phyloP scores from a whole-genome alignment of 2,888 invertebrate genomes.

The Crossocerus cetratus region DNA sequence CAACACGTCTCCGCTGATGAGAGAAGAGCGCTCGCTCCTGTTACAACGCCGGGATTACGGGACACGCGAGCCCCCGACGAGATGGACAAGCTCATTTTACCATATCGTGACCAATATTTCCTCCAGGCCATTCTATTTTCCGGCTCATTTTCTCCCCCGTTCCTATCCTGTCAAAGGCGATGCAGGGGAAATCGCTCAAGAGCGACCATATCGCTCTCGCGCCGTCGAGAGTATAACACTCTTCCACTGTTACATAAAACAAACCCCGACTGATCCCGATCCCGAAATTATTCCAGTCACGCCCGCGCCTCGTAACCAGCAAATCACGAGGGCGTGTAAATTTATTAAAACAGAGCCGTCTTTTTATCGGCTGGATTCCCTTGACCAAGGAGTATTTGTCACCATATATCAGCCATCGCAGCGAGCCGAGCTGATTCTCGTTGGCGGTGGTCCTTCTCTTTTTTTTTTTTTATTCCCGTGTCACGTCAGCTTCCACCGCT shows the following conservation, averaged over 20 bases:
- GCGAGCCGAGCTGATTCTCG: no score
- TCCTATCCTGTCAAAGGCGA: no score
- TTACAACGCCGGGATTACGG: no score
- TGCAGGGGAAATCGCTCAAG: no score
- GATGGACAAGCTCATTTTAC: constrained; percentile 8
- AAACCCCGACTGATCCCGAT: no score
- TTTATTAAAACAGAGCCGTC: constrained; percentile 26
- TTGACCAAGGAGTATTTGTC: constrained; percentile 24
- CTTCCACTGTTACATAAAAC: no score
- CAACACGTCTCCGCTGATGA: no score
- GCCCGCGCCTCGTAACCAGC: neutral
- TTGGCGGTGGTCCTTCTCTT: neutral
- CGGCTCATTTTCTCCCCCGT: constrained; percentile 4
- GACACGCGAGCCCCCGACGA: neutral
- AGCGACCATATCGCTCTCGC: no score
- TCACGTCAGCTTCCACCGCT: constrained; percentile 28
- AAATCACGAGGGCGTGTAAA: constrained; percentile 10
- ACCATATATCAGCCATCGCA: constrained; percentile 21
- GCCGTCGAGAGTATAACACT: no score
- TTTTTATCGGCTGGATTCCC: constrained; percentile 3
- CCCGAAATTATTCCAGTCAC: no score
- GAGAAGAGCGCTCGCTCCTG: no score
- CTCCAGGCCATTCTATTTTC: neutral
- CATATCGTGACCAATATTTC: constrained; percentile 3
- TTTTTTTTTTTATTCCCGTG: constrained; percentile 10